phyloP scores from a whole-genome alignment of 2,113 vertebrate genomes.

The Ameiurus melas region DNA sequence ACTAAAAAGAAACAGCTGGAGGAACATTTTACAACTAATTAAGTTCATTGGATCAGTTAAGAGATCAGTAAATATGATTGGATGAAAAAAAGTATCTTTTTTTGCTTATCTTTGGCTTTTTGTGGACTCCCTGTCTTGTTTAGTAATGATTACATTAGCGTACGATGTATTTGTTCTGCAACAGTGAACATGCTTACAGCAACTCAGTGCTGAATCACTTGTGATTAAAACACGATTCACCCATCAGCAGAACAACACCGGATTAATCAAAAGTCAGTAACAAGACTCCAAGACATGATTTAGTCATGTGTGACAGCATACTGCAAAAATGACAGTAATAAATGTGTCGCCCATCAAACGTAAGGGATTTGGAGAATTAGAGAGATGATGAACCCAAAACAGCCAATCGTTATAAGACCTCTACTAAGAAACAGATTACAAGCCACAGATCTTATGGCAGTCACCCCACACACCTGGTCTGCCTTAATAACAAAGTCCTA shows the following conservation, averaged over 20 bases:
- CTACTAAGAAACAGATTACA: background rate
- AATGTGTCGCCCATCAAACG: background rate
- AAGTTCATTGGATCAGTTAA: no score
- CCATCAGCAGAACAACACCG: background rate
- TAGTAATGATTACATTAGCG: background rate
- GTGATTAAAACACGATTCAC: background rate
- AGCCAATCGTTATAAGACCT: background rate
- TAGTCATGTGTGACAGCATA: background rate
- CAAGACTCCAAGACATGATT: background rate
- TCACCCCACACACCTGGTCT: background rate
- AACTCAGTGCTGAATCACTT: background rate
- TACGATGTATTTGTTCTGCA: constrained; percentile 1
- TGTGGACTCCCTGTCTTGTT: background rate
- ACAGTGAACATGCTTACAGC: background rate
- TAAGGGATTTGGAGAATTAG: background rate
- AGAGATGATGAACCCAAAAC: background rate
- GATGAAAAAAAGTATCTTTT: no score
- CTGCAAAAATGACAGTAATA: background rate
- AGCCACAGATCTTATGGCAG: background rate
- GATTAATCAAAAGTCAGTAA: background rate
- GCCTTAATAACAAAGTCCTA: background rate
- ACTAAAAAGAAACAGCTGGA: no score
- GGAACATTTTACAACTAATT: no score
- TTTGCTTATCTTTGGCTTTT: no score
- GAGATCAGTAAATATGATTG: no score